Conservation (phyloP, 2,113 vertebrate genomes). For the Coptodon rendalli region DNA sequence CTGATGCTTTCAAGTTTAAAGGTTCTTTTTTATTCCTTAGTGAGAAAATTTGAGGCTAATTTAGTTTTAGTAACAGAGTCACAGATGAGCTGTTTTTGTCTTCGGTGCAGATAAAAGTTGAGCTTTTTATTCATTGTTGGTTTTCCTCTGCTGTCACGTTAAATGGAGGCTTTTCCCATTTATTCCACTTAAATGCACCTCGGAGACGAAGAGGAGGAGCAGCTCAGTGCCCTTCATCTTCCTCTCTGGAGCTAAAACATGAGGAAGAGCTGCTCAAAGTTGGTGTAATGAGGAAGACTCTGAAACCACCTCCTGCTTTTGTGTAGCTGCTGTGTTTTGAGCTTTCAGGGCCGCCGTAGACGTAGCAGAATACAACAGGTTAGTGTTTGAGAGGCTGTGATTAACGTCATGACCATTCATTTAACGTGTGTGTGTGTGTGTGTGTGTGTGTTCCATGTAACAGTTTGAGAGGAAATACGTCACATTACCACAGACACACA, state of each 20-base stretch:
- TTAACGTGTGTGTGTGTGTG: not conserved
- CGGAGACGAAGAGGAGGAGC: not conserved
- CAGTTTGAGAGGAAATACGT: not conserved
- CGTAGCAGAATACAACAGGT: not conserved
- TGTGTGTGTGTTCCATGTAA: not conserved
- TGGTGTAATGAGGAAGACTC: not conserved
- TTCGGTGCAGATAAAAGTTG: not conserved
- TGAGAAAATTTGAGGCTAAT: not conserved
- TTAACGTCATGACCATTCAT: not conserved
- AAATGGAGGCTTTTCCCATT: not conserved
- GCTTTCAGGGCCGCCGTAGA: not conserved
- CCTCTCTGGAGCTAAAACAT: not conserved
- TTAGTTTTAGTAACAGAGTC: not conserved
- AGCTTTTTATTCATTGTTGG: not conserved
- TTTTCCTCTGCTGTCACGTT: not conserved
- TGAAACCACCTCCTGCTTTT: not conserved
- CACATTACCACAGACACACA: not conserved
- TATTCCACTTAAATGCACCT: not conserved
- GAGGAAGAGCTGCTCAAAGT: not conserved
- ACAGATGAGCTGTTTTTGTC: not conserved
- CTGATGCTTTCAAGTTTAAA: not conserved
- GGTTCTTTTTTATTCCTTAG: not conserved
- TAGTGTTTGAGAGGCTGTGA: not conserved
- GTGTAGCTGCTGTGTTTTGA: not conserved
- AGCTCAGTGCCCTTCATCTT: not conserved